Base-by-base conservation (phyloP, 2,888 invertebrate genomes). In the Lordiphosa andalusiaca region DNA sequence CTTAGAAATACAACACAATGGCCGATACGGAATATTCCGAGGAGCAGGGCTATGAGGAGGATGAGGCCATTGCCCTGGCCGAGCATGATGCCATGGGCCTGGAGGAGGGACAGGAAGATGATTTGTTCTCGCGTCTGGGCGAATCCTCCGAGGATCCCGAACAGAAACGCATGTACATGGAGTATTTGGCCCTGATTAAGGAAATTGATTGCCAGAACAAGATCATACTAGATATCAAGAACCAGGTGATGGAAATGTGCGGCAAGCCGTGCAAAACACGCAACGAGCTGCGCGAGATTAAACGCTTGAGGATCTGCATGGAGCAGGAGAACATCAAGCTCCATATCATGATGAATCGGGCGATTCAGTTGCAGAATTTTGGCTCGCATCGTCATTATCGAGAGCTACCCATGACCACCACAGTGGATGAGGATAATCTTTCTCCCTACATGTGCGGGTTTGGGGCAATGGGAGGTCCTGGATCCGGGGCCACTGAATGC, bases 251-350 rank as follows among this genome's bases (percentile, higher is more conserved):
- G 63, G 76, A 76, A 12, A 69, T 86, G 53, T 85, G 86, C 44
- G 64, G 67, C 6, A 85, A 72, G 23, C 61, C 77, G 0, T 85
- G 86, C 25, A 73, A 86, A 37, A 84, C 85, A 0, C 83, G 71
- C 4, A 80, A 82, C 19, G 89, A 89, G 44, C 42, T 85, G 19
- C 67, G 74, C 2, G 86, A 89, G 36, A 85, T 89, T 16, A 84
- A 84, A 30, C 73, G 75, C 6, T 37, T 88, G 19, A 73, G 85
- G 13, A 74, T 77, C n/a, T 87, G 85, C 53, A 84, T 88, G 81
- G 87, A 88, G 54, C 84, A 81, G 41, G 89, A 89, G 67, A 86
- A 86, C 50, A 65, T 85, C 0, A 89, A 89, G 59, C 58, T 89
- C 4, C 83, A 78, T 12, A 81, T 77, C 13, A 81, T 89, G 61